Evolutionary conservation across 2,113 vertebrate genomes (phyloP), one percentile per base, ranked within the genome.

Genomic region (Oncorhynchus kisutch): DNA sequence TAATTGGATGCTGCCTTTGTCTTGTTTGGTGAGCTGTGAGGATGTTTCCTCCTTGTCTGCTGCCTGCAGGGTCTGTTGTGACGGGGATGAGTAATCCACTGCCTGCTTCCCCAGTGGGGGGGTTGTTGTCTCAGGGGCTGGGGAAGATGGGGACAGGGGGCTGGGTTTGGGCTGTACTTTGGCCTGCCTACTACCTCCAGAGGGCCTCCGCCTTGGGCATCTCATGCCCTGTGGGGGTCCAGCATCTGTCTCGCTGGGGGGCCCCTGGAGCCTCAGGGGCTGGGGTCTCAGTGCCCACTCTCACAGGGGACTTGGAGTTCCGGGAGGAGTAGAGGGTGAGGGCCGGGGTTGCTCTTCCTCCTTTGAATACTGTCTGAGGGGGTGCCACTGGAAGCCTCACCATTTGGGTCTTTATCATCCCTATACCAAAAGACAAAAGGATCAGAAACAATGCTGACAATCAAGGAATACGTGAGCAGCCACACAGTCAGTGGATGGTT

Each of bases 291-390:
- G 84, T 51, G 67, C 12, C 80, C 3, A 76, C n/a, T 82, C 87
- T 92, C 64, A 81, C 73, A 0, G 91, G 87, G 67, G 73, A 83
- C 78, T 93, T 95, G 45, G 83, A 76, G 5, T 76, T 81, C 68
- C 88, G 87, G 54, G 81, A 60, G 34, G 86, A 77, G 18, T 65
- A 14, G 18, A 88, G 84, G 59, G 78, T 81, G 67, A 93, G 86
- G 1, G 90, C 86, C 64, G 92, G 92, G 24, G 29, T 67, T 9
- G 8, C 4, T 92, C 77, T 97, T 97, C 90, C 96, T 95, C 86
- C 96, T 95, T 86, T 95, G 96, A 0, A 90, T 70, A 49, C 87
- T 91, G 73, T 89, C 76, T 31, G 90, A 82, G n/a, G 89, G 67
- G 76, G 79, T 74, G 70, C 87, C 81, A 80, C 78, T 85, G 60